Evolutionary conservation across 2,797 vertebrate genomes (phyloP).

Genomic region (Protosalanx chinensis): DNA sequence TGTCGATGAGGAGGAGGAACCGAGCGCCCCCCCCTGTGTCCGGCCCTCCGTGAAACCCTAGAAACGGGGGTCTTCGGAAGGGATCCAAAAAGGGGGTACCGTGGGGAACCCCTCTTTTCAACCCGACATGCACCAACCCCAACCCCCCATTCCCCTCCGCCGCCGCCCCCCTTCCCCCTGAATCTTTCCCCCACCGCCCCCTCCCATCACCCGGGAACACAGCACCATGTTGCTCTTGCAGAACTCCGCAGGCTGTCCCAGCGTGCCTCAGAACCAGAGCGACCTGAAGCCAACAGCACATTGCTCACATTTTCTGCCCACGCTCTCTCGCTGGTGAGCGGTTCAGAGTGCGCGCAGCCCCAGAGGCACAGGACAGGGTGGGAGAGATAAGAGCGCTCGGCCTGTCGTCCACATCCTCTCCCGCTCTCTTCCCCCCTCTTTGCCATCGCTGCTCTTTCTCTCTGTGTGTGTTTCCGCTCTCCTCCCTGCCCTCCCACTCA

Average conservation of each 20-base stretch:
- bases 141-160: constrained; percentile 36
- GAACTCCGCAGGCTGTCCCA: constrained; percentile 77
- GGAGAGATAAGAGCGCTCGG: constrained; percentile 57
- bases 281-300: constrained; percentile 71
- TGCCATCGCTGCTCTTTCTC: constrained; percentile 62
- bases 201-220: constrained; percentile 59
- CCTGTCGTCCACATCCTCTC: constrained; percentile 59
- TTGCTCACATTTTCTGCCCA: constrained; percentile 78
- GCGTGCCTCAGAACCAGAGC: constrained; percentile 71
- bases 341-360: constrained; percentile 40
- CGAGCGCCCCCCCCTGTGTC: too few species aligned
- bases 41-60: too few species aligned
- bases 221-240: constrained; percentile 77
- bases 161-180: constrained; percentile 49
- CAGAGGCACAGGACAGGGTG: constrained; percentile 61
- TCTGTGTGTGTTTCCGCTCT: constrained; percentile 36
- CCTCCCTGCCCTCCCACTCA: constrained; percentile 43
- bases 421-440: constrained; percentile 39
- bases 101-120: not conserved
- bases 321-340: constrained; percentile 58
- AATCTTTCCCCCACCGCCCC: constrained; percentile 26
- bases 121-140: not conserved
- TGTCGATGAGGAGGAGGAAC: too few species aligned
- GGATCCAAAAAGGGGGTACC: not conserved
- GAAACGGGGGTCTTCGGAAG: not conserved